Evolutionary conservation across 2,113 vertebrate species (phyloP).

Genomic region (Phocoena sinus): DNA sequence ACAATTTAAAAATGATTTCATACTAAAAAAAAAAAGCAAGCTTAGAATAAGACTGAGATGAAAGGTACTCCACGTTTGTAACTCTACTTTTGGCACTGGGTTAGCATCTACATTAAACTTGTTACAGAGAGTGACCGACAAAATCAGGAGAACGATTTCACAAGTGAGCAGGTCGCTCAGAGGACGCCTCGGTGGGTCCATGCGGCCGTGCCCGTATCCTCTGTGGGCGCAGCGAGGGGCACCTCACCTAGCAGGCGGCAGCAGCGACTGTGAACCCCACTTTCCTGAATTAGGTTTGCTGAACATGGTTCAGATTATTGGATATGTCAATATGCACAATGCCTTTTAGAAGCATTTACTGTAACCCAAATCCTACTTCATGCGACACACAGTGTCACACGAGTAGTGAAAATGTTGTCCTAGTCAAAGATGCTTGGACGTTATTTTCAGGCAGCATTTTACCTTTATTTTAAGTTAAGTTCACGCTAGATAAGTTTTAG

Average conservation of each 20-base stretch:
- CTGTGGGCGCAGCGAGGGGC: slow-evolving; percentile 18
- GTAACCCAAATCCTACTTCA: slow-evolving; percentile 88
- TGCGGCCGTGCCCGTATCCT: background rate
- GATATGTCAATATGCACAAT: slow-evolving; percentile 96
- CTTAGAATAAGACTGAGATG: slow-evolving; percentile 57
- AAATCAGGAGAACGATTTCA: slow-evolving; percentile 61
- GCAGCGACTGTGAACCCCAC: slow-evolving; percentile 78
- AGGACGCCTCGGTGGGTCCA: background rate
- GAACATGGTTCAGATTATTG: slow-evolving; percentile 99
- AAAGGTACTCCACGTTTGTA: slow-evolving; percentile 54
- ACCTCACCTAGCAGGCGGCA: slow-evolving; percentile 60
- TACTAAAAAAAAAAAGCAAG: background rate
- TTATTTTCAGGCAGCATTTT: slow-evolving; percentile 91
- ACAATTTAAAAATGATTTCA: slow-evolving; percentile 63
- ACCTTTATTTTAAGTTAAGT: slow-evolving; percentile 84
- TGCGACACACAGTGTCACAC: slow-evolving; percentile 92
- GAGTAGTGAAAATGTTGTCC: slow-evolving; percentile 91
- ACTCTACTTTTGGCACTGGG: slow-evolving; percentile 61
- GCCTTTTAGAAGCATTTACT: slow-evolving; percentile 97
- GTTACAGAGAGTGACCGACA: slow-evolving; percentile 47
- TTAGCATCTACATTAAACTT: slow-evolving; percentile 48
- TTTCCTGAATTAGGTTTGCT: slow-evolving; percentile 91
- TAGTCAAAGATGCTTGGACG: slow-evolving; percentile 89
- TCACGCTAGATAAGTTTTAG: slow-evolving; percentile 82
- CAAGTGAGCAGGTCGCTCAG: slow-evolving; percentile 53